Base-by-base conservation (phyloP, 1,140 invertebrate genomes). In the Calycopis cecrops region DNA sequence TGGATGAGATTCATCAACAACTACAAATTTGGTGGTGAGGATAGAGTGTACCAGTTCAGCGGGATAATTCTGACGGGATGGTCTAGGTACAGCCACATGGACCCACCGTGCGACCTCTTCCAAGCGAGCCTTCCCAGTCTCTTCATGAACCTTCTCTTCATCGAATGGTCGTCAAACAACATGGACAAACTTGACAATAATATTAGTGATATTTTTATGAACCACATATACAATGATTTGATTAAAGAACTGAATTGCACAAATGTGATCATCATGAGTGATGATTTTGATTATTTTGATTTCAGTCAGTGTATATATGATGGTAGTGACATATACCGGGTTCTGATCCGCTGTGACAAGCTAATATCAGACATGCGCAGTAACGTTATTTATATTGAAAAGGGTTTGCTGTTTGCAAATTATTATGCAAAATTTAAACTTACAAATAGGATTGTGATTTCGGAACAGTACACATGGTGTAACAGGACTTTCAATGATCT, bases 41-140 rank as follows among this genome's bases (percentile, higher is more conserved):
- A 28, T 8, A 28, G 72, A 35, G 28, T 68, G 1, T 76, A 72
- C 50, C 67, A 61, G 53, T 81, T 81, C 48, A 77, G 75, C 67
- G 85, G 87, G 6, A 82, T 93, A 14, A 92, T 91, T 10, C 75
- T 95, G 4, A 95, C 94, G 11, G 94, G 94, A 0, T 95, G 94
- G 94, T 94, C 94, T 16, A 90, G 94, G 62, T 93, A 90, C 73
- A 96, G 98, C 81, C 98, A 99, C 79, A 96, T 97, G 88, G 95
- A 96, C 3, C 92, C 95, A 0, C 89, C 99, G 11, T 98, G 96
- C 79, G 98, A 99, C 87, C 83, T 98, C 6, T 81, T 99, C n/a
- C 94, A 95, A 0, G 90, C 91, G 0, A 91, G 93, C 2, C 83
- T 99, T 53, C 98, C 98, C 7, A 94, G 93, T 51, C 71, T 95